These are phyloP conservation scores for Druon quercuslanigerum DNA, from an alignment of 1,140 invertebrate genomes.

Conservation along the genomic window DNA sequence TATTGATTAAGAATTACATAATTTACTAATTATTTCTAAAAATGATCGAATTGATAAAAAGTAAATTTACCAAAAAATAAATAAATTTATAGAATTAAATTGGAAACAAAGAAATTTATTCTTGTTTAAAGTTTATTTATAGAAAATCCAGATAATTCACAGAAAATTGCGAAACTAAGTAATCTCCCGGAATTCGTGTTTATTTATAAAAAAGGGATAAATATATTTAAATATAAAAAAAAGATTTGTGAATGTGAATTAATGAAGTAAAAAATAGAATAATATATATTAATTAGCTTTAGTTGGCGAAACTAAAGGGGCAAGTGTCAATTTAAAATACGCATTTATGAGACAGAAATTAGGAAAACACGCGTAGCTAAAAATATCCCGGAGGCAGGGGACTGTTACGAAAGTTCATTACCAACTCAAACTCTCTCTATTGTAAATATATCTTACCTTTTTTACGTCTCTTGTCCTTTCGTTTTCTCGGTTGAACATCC, in stretches of 20 bases:
- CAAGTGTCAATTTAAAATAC: conserved; percentile 36
- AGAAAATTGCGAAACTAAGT: neutral
- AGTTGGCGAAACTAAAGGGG: conserved; percentile 24
- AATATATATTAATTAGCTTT: conserved; percentile 2
- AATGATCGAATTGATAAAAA: too few relatives aligned
- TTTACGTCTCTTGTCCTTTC: conserved; percentile 83
- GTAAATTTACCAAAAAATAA: neutral
- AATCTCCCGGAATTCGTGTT: neutral
- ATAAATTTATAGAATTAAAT: neutral
- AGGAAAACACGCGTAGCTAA: conserved; percentile 56
- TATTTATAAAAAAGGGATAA: conserved; percentile 25
- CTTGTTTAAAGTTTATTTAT: conserved; percentile 1
- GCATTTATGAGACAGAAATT: conserved; percentile 50
- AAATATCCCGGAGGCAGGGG: conserved; percentile 59
- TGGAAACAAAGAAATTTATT: neutral
- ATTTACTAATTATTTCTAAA: neutral
- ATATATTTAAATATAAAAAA: neutral
- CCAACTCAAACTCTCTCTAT: conserved; percentile 33
- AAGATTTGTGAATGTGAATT: neutral
- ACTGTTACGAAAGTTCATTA: conserved; percentile 61
- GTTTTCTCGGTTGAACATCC: conserved; percentile 83
- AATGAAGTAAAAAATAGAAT: conserved; percentile 10
- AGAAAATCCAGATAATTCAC: neutral
- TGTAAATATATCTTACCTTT: conserved; percentile 77
- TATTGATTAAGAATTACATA: neutral